phyloP scores from a whole-genome alignment of 2,888 invertebrate species.

The Pardosa pseudoannulata region DNA sequence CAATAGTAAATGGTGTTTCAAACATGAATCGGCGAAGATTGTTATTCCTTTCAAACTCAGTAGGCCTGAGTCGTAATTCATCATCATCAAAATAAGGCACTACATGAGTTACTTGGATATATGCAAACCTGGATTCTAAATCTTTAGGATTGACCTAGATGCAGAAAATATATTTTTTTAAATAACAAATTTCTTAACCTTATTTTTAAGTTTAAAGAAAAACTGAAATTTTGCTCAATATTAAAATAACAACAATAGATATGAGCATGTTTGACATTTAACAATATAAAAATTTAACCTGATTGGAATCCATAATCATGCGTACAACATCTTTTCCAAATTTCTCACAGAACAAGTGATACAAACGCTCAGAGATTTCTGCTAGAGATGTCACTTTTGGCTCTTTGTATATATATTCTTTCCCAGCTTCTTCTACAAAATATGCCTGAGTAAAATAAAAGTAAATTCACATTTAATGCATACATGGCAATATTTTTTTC shows the following conservation, averaged over 20 bases:
- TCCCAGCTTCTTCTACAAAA: slow-evolving; percentile 82
- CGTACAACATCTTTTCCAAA: slow-evolving; percentile 91
- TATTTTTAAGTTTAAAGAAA: no score
- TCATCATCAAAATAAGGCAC: slow-evolving; percentile 87
- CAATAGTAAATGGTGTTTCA: slow-evolving; percentile 94
- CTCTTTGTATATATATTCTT: slow-evolving; percentile 96
- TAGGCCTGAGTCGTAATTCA: slow-evolving; percentile 81
- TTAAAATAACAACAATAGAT: no score
- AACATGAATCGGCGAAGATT: slow-evolving; percentile 92
- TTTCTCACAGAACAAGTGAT: slow-evolving; percentile 89
- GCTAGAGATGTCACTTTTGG: slow-evolving; percentile 95
- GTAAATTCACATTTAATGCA: neutral
- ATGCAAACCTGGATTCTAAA: slow-evolving; percentile 89
- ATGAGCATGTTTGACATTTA: no score
- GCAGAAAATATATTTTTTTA: no score
- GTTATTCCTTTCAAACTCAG: slow-evolving; percentile 92
- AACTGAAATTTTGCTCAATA: no score
- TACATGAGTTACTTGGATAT: slow-evolving; percentile 97
- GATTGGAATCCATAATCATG: slow-evolving; percentile 94
- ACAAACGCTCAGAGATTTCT: slow-evolving; percentile 92
- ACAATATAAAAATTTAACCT: slow-evolving; percentile 81
- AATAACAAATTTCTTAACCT: no score
- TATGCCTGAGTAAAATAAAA: slow-evolving; percentile 79
- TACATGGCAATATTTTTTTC: neutral
- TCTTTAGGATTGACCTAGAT: slow-evolving; percentile 83